These are phyloP conservation scores for Probosciger aterrimus DNA, from an alignment of 2,113 vertebrate genomes.

Conservation along the genomic window DNA sequence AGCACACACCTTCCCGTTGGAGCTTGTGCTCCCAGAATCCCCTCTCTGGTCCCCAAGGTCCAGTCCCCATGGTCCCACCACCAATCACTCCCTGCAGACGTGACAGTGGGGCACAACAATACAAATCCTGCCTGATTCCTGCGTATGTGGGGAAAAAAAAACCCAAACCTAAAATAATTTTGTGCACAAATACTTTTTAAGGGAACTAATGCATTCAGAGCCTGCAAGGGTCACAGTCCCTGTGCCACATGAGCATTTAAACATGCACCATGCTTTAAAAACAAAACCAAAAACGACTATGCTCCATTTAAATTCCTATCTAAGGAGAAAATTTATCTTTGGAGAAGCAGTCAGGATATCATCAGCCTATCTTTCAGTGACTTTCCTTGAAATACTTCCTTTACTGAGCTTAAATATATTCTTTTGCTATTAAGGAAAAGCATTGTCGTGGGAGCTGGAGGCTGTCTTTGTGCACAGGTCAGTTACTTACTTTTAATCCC, in stretches of 20 bases:
- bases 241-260: background rate
- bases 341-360: background rate
- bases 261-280: background rate
- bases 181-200: background rate
- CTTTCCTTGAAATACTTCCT: background rate
- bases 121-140: background rate
- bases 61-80: background rate
- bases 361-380: background rate
- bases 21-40: background rate
- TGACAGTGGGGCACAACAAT: accelerated
- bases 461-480: background rate
- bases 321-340: background rate
- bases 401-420: background rate
- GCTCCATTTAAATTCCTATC: background rate
- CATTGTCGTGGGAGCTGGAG: background rate
- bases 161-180: accelerated
- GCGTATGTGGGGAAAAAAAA: background rate
- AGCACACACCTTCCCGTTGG: accelerated
- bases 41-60: background rate
- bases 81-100: accelerated
- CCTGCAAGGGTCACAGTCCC: background rate
- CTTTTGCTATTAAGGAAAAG: background rate
- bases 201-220: background rate
- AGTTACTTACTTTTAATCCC: background rate
- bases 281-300: background rate